These are phyloP conservation scores for Channallabes apus DNA, from an alignment of 2,797 vertebrate species.

Conservation along the genomic window DNA sequence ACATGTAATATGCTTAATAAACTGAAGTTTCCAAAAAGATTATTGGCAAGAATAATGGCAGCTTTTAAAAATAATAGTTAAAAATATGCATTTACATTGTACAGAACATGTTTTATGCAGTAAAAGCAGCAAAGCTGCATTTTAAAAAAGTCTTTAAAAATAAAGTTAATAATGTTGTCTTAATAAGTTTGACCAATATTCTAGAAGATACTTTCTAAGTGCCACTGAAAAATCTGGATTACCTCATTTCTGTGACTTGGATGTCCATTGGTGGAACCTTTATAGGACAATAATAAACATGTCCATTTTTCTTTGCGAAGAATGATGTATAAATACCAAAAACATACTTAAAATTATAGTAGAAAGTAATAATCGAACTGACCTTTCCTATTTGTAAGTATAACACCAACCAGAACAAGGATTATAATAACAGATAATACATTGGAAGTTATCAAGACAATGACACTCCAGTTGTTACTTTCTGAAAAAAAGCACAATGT, in stretches of 20 bases:
- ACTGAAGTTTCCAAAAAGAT: not conserved
- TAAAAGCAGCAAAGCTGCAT: too few relatives aligned
- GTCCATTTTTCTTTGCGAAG: not conserved
- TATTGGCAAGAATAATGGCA: not conserved
- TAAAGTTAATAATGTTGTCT: too few relatives aligned
- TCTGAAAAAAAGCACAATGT: not conserved
- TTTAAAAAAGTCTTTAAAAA: too few relatives aligned
- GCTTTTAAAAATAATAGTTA: not conserved
- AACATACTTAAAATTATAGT: not conserved
- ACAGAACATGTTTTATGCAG: too few relatives aligned
- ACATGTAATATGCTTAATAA: not conserved
- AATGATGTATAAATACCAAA: not conserved
- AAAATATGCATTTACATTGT: not conserved
- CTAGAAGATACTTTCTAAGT: not conserved
- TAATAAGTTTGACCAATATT: not conserved
- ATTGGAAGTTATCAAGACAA: not conserved
- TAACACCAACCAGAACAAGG: constrained; percentile 19
- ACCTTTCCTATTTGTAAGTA: not conserved
- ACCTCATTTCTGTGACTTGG: not conserved
- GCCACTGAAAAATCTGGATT: not conserved
- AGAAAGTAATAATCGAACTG: not conserved
- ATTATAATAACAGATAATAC: not conserved
- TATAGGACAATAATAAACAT: not conserved
- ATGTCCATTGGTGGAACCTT: not conserved
- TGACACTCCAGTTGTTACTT: not conserved